phyloP scores from a whole-genome alignment of 2,797 vertebrate species.

The Masticophis lateralis region DNA sequence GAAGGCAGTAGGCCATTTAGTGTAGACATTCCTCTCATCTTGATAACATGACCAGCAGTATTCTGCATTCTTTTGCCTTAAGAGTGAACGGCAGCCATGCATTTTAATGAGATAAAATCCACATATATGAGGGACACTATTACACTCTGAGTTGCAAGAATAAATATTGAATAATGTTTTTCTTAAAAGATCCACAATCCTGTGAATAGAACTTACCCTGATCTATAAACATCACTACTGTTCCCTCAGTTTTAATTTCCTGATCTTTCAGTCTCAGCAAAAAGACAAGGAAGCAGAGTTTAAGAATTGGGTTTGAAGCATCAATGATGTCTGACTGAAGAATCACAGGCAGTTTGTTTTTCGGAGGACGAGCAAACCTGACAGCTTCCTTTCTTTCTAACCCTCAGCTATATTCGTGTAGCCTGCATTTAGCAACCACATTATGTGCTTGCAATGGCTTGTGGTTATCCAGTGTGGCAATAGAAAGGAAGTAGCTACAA shows the following conservation, averaged over 20 bases:
- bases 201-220: not conserved
- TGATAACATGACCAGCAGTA: not conserved
- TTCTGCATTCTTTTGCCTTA: not conserved
- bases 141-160: not conserved
- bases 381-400: constrained; percentile 31
- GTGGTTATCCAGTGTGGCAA: constrained; percentile 2
- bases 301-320: not conserved
- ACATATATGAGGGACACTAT: not conserved
- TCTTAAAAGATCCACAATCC: not conserved
- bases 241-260: not conserved
- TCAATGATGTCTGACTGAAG: not conserved
- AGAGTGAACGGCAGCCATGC: not conserved
- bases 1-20: no score
- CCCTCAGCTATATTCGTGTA: not conserved
- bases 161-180: not conserved
- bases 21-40: not conserved
- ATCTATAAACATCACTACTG: no score
- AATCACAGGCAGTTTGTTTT: not conserved
- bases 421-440: constrained; percentile 31
- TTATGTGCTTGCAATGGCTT: constrained; percentile 4
- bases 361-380: constrained; percentile 34
- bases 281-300: not conserved
- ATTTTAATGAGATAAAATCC: not conserved
- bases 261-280: not conserved
- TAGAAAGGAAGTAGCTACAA: not conserved